Base-by-base conservation (phyloP, 2,113 vertebrate species). In the Nibea albiflora region DNA sequence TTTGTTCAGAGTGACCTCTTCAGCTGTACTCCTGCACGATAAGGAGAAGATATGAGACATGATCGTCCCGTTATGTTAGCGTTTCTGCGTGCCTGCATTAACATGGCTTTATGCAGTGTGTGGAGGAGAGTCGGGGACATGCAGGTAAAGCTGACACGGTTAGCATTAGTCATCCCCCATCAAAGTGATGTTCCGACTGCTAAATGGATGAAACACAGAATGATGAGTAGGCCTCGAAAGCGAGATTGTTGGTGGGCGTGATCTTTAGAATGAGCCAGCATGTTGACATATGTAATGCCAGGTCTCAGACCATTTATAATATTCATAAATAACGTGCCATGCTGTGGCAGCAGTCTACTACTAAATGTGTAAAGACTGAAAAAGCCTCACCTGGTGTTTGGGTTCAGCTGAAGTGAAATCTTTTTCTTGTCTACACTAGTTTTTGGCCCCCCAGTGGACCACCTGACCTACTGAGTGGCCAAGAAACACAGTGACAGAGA, bases 101-200 rank as follows among this genome's bases (percentile, higher is more conserved):
- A 15, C 17, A 62, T 4, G 19, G 20, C n/a, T 71, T 4, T 26
- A n/a, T 17, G 63, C 58, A 56, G 44, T 24, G 26, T 35, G 57
- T 7, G 22, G 31, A 14, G 46, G 42, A 54, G 49, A 49, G 39
- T 22, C 3, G 64, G 57, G 10, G 14, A 22, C 50, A 78, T 20
- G 49, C 17, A 58, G 74, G 67, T 72, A 60, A 22, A 20, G 68
- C 66, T 78, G 75, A 87, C 77, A 68, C 17, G 71, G 58, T 77
- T 73, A 39, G 65, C 67, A 70, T 90, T 80, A 80, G 85, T 86
- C 78, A 86, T 19, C 71, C 47, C 28, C 17, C 52, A 86, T 77
- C 50, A 86, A 71, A 86, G 65, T 53, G 49, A 81, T 9, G 63
- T 14, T 60, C 73, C 42, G 4, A 69, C n/a, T 49, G 68, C 42